phyloP scores from a whole-genome alignment of 2,113 vertebrate species.

The Clarias gariepinus region DNA sequence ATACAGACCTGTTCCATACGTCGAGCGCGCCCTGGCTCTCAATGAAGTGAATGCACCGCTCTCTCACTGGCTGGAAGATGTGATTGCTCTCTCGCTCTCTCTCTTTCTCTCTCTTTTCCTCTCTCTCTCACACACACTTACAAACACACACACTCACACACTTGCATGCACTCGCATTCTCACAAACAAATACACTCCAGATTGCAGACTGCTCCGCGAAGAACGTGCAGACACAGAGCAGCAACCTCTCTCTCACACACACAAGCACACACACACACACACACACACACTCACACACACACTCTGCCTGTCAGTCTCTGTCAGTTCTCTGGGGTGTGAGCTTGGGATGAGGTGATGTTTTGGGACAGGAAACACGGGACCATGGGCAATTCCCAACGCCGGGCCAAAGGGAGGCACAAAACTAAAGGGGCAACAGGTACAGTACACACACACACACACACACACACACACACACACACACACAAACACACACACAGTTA shows the following conservation, averaged over 20 bases:
- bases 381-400: slow-evolving; percentile 77
- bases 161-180: slow-evolving; percentile 36
- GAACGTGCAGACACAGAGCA: slow-evolving; percentile 43
- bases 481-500: slow-evolving; percentile 10
- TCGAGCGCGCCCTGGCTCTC: slow-evolving; percentile 58
- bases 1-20: slow-evolving; percentile 55
- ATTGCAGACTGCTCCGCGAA: slow-evolving; percentile 19
- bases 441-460: slow-evolving; percentile 20
- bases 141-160: slow-evolving; percentile 32
- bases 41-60: slow-evolving; percentile 69
- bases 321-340: slow-evolving; percentile 60
- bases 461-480: slow-evolving; percentile 16
- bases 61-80: slow-evolving; percentile 63
- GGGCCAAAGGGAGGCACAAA: slow-evolving; percentile 77
- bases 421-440: slow-evolving; percentile 76
- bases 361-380: slow-evolving; percentile 77
- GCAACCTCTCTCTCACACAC: slow-evolving; percentile 28
- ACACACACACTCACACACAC: slow-evolving; percentile 36
- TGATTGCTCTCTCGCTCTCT: slow-evolving; percentile 53
- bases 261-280: slow-evolving; percentile 2
- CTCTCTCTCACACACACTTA: slow-evolving; percentile 38
- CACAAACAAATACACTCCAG: slow-evolving; percentile 49
- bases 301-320: slow-evolving; percentile 52
- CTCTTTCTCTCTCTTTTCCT: slow-evolving; percentile 46
- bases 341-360: slow-evolving; percentile 76